Conservation (phyloP, 2,113 vertebrate genomes). For the Calypte anna region DNA sequence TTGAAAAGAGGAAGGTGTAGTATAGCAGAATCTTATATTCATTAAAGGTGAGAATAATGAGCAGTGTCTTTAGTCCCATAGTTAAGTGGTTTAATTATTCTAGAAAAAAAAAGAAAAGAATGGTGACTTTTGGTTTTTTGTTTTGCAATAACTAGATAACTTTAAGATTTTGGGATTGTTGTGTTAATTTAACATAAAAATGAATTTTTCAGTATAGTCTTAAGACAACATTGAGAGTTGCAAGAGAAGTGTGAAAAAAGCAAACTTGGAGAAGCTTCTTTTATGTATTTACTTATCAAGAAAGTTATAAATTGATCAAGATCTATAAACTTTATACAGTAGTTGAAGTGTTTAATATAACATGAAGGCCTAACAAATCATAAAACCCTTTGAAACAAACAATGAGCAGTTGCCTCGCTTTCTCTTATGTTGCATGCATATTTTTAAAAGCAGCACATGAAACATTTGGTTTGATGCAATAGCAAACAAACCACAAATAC, state of each 20-base stretch:
- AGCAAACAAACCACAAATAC: neutral
- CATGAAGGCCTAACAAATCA: neutral
- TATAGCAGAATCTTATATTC: neutral
- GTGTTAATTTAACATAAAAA: neutral
- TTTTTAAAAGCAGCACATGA: neutral
- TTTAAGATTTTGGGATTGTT: neutral
- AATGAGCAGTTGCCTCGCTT: neutral
- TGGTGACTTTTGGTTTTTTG: neutral
- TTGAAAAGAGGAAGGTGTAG: neutral
- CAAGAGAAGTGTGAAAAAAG: neutral
- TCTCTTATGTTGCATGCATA: accelerated
- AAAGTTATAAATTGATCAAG: neutral
- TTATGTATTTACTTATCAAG: neutral
- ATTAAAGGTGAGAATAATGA: neutral
- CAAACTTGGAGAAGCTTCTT: neutral
- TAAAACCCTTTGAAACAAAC: neutral
- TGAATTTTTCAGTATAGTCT: neutral
- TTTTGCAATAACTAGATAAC: neutral
- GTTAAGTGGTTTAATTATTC: neutral
- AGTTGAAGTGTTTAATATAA: neutral
- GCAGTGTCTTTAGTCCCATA: neutral
- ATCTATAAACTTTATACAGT: neutral
- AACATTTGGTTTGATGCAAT: neutral
- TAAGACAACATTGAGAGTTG: neutral
- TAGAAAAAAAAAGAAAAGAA: neutral